A percentile compares a stretch with the other conserved stretches of the same genome.
These are phyloP conservation scores for Ophion slaviceki DNA, from an alignment of 2,888 invertebrate genomes.

Conservation along the genomic window DNA sequence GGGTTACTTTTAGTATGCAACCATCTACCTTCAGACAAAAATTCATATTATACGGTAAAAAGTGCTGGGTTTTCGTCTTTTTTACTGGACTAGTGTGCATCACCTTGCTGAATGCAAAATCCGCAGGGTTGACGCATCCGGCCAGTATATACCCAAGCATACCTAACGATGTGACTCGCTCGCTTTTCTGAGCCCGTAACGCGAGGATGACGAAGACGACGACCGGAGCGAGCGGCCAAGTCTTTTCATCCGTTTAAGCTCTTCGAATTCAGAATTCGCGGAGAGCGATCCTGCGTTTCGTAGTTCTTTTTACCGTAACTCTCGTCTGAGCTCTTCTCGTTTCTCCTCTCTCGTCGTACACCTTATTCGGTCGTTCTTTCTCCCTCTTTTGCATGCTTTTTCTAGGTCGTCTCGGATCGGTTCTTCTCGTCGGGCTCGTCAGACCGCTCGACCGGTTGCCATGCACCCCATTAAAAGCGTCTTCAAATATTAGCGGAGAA, in stretches of 20 bases:
- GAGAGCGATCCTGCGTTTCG: background rate
- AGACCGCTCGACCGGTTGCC: constrained; percentile 37
- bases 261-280: constrained; percentile 40
- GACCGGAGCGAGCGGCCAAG: background rate
- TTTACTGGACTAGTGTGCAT: background rate
- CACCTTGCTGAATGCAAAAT: constrained; percentile 59
- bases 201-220: constrained; percentile 40
- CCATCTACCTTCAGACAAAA: too few species aligned
- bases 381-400: background rate
- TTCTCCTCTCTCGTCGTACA: background rate
- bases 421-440: constrained; percentile 53
- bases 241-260: constrained; percentile 38
- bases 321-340: constrained; percentile 16
- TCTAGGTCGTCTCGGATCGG: background rate
- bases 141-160: constrained; percentile 66
- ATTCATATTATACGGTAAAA: too few species aligned
- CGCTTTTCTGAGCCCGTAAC: constrained; percentile 38
- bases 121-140: constrained; percentile 67
- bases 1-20: too few species aligned
- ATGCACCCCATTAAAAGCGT: constrained; percentile 45
- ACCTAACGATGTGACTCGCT: constrained; percentile 71
- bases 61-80: too few species aligned
- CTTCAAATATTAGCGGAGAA: background rate
- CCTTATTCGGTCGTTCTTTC: constrained; percentile 16
- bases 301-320: constrained; percentile 13